phyloP scores from a whole-genome alignment of 2,888 invertebrate genomes.

The Noctua fimbriata region DNA sequence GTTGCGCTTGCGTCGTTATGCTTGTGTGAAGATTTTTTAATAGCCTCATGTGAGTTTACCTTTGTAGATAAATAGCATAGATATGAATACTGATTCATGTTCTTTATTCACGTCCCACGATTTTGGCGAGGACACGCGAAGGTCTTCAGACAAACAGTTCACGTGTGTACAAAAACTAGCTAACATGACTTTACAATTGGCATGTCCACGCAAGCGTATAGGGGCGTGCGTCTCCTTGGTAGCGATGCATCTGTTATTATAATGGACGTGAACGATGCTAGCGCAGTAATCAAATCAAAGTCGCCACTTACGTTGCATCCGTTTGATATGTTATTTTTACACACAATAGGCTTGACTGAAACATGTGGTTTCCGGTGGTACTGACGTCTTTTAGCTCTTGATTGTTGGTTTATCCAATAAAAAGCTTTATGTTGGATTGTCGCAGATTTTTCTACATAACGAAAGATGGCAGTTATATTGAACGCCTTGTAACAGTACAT shows the following conservation, averaged over 20 bases:
- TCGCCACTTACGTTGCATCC: conserved; percentile 59
- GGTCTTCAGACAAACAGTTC: conserved; percentile 47
- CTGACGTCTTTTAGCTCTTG: conserved; percentile 21
- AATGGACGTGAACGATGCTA: conserved; percentile 52
- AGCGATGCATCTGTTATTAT: conserved; percentile 60
- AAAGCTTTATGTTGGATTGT: conserved; percentile 2
- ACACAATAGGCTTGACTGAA: conserved; percentile 50
- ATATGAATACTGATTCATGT: conserved; percentile 41
- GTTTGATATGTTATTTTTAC: conserved; percentile 61
- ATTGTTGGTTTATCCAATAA: conserved; percentile 18
- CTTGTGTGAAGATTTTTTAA: conserved; percentile 41
- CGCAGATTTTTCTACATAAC: neutral
- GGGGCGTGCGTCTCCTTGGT: conserved; percentile 40
- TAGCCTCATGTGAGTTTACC: conserved; percentile 31
- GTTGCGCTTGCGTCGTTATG: conserved; percentile 32
- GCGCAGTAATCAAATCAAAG: conserved; percentile 59
- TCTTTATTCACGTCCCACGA: conserved; percentile 51
- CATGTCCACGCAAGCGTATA: conserved; percentile 27
- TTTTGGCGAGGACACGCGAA: conserved; percentile 58
- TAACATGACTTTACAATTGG: conserved; percentile 35
- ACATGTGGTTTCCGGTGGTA: conserved; percentile 37
- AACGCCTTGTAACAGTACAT: neutral
- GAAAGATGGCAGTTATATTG: neutral
- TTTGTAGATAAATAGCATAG: conserved; percentile 48
- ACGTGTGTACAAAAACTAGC: conserved; percentile 26